These are phyloP conservation scores for Lateolabrax maculatus DNA, from an alignment of 2,797 vertebrate species.

Conservation along the genomic window DNA sequence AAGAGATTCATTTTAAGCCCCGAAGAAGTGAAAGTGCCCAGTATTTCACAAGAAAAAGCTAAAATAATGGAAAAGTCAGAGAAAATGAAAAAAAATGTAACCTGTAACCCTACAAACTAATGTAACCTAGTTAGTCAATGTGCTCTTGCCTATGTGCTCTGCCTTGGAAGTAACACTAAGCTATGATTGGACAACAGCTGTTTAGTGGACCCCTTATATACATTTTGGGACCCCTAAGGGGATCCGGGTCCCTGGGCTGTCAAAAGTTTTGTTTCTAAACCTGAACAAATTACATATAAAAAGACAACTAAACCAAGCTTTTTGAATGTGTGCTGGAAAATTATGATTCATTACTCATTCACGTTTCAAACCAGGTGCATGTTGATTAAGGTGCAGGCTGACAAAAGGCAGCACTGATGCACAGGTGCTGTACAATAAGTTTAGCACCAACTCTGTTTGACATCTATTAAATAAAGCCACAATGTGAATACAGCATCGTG, in stretches of 20 bases:
- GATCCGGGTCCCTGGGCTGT: too few species aligned
- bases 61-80: not conserved
- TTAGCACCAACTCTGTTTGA: not conserved
- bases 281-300: not conserved
- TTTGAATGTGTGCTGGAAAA: not conserved
- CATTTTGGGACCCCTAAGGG: not conserved
- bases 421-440: too few species aligned
- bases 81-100: not conserved
- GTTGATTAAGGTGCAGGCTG: not conserved
- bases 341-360: not conserved
- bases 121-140: not conserved
- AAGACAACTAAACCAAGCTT: not conserved
- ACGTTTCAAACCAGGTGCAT: not conserved
- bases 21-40: not conserved
- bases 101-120: not conserved
- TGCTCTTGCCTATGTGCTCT: not conserved
- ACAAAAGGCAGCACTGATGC: not conserved
- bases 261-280: not conserved
- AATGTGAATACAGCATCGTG: slow-evolving; percentile 57
- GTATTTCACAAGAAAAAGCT: not conserved
- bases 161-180: too few species aligned
- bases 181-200: too few species aligned
- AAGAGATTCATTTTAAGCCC: not conserved
- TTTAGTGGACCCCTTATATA: too few species aligned
- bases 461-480: slow-evolving; percentile 38